A percentile compares a stretch with the other conserved stretches of the same genome.
Conservation (phyloP, 2,113 vertebrate genomes). For the Caretta caretta region DNA sequence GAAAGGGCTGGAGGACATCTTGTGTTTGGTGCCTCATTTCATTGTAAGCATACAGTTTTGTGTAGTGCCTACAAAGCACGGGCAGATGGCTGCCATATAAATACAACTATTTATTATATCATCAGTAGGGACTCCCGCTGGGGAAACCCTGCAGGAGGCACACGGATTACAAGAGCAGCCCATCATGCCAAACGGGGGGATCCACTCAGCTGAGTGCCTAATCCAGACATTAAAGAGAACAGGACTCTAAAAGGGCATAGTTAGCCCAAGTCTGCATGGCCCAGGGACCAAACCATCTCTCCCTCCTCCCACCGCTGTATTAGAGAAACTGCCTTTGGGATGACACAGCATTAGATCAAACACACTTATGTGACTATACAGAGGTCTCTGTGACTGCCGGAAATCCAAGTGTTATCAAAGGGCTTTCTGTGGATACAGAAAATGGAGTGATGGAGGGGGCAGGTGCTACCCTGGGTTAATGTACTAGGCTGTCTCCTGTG, state of each 20-base stretch:
- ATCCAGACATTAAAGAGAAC: not conserved
- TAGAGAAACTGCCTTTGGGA: not conserved
- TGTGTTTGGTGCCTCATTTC: not conserved
- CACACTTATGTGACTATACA: not conserved
- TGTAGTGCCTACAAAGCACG: not conserved
- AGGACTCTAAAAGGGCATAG: not conserved
- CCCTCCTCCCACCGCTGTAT: not conserved
- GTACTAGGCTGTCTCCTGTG: not conserved
- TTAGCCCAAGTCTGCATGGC: rapidly evolving
- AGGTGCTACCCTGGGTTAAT: not conserved
- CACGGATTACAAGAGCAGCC: not conserved
- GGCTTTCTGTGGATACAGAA: not conserved
- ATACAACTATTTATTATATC: not conserved
- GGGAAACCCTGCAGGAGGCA: not conserved
- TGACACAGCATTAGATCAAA: not conserved
- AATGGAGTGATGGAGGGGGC: not conserved
- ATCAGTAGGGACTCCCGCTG: not conserved
- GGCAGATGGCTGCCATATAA: not conserved
- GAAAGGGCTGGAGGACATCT: not conserved
- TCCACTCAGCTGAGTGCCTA: not conserved
- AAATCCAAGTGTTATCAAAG: not conserved
- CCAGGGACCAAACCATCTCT: not conserved
- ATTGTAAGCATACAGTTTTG: not conserved
- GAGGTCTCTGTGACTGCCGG: not conserved
- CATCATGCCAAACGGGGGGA: not conserved